Conservation (phyloP, 1,140 invertebrate genomes). For the Bombus fervidus region DNA sequence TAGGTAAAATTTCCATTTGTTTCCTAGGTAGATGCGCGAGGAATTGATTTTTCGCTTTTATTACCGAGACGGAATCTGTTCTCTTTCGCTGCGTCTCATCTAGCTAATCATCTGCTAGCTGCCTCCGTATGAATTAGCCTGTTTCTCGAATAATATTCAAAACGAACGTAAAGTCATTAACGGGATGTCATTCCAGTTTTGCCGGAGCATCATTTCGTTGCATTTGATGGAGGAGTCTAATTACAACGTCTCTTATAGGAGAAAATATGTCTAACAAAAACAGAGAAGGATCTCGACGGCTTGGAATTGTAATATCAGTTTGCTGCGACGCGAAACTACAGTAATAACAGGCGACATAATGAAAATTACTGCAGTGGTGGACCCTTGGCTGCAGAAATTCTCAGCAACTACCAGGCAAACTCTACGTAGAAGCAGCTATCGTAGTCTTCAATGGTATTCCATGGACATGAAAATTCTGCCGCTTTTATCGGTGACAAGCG, state of each 20-base stretch:
- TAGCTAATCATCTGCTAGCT: not conserved
- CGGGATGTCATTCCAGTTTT: constrained; percentile 11
- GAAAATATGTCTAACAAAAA: constrained; percentile 19
- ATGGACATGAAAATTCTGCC: constrained; percentile 13
- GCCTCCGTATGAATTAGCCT: not conserved
- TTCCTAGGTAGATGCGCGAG: not conserved
- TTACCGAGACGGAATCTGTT: not conserved
- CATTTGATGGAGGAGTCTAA: constrained; percentile 18
- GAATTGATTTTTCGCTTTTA: not conserved
- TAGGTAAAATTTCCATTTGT: not conserved
- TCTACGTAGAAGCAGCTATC: too few species aligned
- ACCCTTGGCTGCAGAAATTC: constrained; percentile 17
- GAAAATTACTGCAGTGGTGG: constrained; percentile 16
- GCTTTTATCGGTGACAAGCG: not conserved
- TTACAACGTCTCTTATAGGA: constrained; percentile 2
- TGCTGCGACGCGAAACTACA: not conserved
- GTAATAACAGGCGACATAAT: constrained; percentile 30
- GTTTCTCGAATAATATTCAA: not conserved
- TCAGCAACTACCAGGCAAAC: not conserved
- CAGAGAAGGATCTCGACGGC: not conserved
- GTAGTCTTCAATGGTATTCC: not conserved
- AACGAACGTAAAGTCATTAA: constrained; percentile 3
- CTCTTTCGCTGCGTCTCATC: not conserved
- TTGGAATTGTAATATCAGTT: constrained; percentile 22
- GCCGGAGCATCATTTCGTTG: not conserved